Evolutionary conservation across 2,888 invertebrate species (phyloP), one percentile per base, ranked within the genome.

Genomic region (Linyphia triangularis): DNA sequence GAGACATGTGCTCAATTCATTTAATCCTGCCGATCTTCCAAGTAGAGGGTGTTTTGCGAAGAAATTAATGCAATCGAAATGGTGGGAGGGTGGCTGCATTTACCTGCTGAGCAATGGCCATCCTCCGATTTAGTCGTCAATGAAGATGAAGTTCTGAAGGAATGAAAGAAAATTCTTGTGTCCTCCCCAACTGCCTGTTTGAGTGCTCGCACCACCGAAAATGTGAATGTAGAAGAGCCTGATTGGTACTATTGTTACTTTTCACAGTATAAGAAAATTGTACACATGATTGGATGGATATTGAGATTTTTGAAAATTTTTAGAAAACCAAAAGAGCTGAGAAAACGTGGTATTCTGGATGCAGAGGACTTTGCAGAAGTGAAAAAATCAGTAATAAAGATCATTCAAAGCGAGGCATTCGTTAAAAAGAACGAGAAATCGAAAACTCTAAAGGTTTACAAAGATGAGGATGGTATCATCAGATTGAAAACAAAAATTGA

Each of bases 41-140:
- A 26, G 26, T 24, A 40, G 43, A 67, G 79, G 43, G 10, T 79
- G 65, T 67, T 26, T 26, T 13, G 40, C 40, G 16, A 22, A 61
- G 33, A 33, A 78, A 78, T n/a, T 65, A 19, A 3, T 57, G 22
- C n/a, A 28, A 4, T 40, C 65, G 9, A 37, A 57, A 43, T 65
- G 40, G 65, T 78, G 79, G 79, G n/a, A 40, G 57, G 67, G 37
- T 79, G 79, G 67, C 26, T 79, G 10, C 26, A 70, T 28, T 51
- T 33, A 9, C 63, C 30, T 33, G 70, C 9, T 30, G 61, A 69
- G 26, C 24, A 30, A 57, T 67, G 26, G 19, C 40, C 37, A 19
- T 22, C 61, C 9, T 1, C 0, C 13, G 79, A 79, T 10, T 43
- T 43, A 2, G 24, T n/a, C 30, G 10, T 3, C 0, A 10, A 77